These are phyloP conservation scores for Zaprionus davidi DNA, from an alignment of 1,140 invertebrate genomes.

Conservation along the genomic window DNA sequence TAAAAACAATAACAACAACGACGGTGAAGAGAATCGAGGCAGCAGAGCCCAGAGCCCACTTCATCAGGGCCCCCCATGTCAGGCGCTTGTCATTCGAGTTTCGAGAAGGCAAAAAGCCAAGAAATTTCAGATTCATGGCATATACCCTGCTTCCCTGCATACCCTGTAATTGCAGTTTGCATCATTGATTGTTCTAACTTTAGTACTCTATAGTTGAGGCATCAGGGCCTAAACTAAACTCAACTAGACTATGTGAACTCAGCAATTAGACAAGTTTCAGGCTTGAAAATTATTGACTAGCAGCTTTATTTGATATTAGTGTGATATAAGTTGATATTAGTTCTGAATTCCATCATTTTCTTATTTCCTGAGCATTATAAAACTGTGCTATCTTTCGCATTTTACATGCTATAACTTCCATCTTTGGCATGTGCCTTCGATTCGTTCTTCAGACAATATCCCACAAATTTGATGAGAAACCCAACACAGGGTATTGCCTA, in stretches of 20 bases:
- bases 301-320: not conserved
- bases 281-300: not conserved
- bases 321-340: not conserved
- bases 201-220: too few species aligned
- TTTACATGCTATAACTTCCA: not conserved
- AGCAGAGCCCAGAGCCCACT: slow-evolving; percentile 43
- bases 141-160: slow-evolving; percentile 29
- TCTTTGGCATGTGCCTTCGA: not conserved
- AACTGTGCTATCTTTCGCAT: not conserved
- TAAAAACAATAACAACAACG: slow-evolving; percentile 18
- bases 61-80: slow-evolving; percentile 54
- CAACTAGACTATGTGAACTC: not conserved
- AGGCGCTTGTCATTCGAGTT: slow-evolving; percentile 73
- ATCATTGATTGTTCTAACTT: too few species aligned
- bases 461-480: not conserved
- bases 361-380: not conserved
- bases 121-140: slow-evolving; percentile 78
- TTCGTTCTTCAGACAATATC: not conserved
- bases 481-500: not conserved
- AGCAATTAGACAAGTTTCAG: not conserved
- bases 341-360: not conserved
- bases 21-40: slow-evolving; percentile 7
- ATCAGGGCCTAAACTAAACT: too few species aligned
- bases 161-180: not conserved
- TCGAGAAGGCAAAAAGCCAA: slow-evolving; percentile 52